Percentiles rank a stretch among this genome's conserved stretches.
Conservation (phyloP, 2,888 invertebrate species). For the Cylloceria caligata region DNA sequence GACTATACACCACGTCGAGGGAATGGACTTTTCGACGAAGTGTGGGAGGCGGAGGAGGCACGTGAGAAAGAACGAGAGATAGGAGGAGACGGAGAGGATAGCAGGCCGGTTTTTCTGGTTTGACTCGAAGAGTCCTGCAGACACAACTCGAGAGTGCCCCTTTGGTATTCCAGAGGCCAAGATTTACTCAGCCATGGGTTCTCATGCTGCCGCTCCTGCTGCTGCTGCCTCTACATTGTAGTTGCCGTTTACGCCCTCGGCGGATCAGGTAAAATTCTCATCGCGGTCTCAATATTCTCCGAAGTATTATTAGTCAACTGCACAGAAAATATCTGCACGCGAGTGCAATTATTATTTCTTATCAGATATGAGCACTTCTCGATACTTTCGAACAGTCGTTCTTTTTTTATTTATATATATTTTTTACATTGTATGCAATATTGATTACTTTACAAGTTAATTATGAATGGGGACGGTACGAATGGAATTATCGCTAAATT, state of each 20-base stretch:
- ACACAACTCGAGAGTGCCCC: conserved; percentile 35
- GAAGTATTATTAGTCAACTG: conserved; percentile 23
- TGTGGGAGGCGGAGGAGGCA: conserved; percentile 53
- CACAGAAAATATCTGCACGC: background rate
- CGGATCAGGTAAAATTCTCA: conserved; percentile 16
- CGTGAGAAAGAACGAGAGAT: conserved; percentile 47
- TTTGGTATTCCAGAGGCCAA: conserved; percentile 70
- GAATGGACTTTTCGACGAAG: conserved; percentile 55
- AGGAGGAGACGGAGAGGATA: conserved; percentile 70
- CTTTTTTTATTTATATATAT: too few species aligned
- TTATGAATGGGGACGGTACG: too few species aligned
- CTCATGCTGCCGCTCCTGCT: conserved; percentile 63
- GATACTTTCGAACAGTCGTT: too few species aligned
- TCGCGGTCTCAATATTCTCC: conserved; percentile 21
- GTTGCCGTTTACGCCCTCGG: conserved; percentile 36
- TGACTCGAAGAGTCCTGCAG: conserved; percentile 74
- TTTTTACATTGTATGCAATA: too few species aligned
- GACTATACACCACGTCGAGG: conserved; percentile 14
- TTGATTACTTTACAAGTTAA: too few species aligned
- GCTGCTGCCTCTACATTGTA: conserved; percentile 35
- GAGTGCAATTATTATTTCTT: conserved; percentile 5
- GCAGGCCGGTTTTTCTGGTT: conserved; percentile 84
- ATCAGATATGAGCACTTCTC: too few species aligned
- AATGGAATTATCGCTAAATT: too few species aligned
- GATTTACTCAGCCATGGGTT: conserved; percentile 72